Evolutionary conservation across 2,888 invertebrate species (phyloP).

Genomic region (Latrodectus elegans): DNA sequence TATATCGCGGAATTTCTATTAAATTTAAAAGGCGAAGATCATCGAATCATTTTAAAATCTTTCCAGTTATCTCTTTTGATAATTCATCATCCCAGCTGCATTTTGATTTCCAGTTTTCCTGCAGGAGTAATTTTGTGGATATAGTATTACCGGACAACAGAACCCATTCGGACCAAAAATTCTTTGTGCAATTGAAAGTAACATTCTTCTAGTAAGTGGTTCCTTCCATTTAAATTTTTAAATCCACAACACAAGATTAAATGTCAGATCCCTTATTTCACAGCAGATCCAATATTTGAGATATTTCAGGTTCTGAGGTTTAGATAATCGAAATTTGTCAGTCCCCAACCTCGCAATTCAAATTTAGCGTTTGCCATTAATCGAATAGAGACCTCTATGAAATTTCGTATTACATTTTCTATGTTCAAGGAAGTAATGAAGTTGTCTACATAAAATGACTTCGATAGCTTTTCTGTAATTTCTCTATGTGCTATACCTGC

Average conservation of each 20-base stretch:
- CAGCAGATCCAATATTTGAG: neutral
- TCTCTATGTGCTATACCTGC: too few relatives aligned
- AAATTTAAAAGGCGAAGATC: too few relatives aligned
- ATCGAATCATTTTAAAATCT: too few relatives aligned
- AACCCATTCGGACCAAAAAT: conserved; percentile 19
- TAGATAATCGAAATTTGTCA: neutral
- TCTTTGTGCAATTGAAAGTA: neutral
- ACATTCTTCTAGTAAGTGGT: neutral
- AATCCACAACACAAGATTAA: neutral
- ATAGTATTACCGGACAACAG: neutral
- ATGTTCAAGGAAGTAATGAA: conserved; percentile 11
- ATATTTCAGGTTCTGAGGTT: too few relatives aligned
- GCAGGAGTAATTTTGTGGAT: neutral
- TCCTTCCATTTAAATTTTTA: neutral
- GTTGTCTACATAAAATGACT: too few relatives aligned
- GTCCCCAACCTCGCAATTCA: conserved; percentile 7
- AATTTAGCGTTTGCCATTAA: neutral
- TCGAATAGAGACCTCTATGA: neutral
- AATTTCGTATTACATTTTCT: neutral
- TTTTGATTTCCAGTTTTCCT: neutral
- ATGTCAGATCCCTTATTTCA: neutral
- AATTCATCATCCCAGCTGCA: neutral
- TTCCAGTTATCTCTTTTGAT: too few relatives aligned
- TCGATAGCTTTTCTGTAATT: too few relatives aligned
- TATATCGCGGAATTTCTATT: too few relatives aligned